Evolutionary conservation across 2,888 invertebrate genomes (phyloP), one percentile per base, ranked within the genome.

Genomic region (Volucella bombylans): DNA sequence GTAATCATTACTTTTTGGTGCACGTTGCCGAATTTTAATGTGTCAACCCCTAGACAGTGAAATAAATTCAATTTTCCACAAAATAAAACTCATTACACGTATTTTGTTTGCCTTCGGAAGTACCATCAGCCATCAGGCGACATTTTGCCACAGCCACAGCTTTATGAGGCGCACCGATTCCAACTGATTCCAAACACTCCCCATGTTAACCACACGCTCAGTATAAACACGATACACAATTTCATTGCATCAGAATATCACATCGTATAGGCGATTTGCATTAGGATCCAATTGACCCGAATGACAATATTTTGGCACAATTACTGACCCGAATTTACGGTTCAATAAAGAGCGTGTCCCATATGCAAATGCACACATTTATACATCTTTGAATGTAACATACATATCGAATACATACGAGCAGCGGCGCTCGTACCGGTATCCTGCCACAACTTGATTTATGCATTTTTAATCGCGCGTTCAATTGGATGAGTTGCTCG

Each of bases 371-470:
- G 12, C 55, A 41, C 15, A 1, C 49, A 31, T 11, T 10, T 31
- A 31, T 6, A 31, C 6, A 31, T 31, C 31, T 31, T 31, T 31
- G 6, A 31, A 31, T 31, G 18, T 2, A n/a, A n/a, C n/a, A n/a
- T n/a, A 23, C 3, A 23, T 23, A 23, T 23, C 18, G 18, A 23
- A 23, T 23, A 23, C 3, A 2, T 23, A n/a, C n/a, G n/a, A n/a
- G n/a, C n/a, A 23, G 10, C 12, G n/a, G 18, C 18, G 18, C 18
- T 18, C 18, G 15, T 23, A 57, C 72, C 72, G 74, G 77, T 82
- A 82, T 78, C 78, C 79, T 59, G 55, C 59, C 72, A 62, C 72
- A 72, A 62, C 67, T 72, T 85, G 85, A 85, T 85, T 81, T 85
- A 85, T 85, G 68, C 52, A 85, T 72, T 77, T 81, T 85, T 85